These are phyloP conservation scores for Achlya flavicornis DNA, from an alignment of 2,888 invertebrate genomes.

Conservation along the genomic window DNA sequence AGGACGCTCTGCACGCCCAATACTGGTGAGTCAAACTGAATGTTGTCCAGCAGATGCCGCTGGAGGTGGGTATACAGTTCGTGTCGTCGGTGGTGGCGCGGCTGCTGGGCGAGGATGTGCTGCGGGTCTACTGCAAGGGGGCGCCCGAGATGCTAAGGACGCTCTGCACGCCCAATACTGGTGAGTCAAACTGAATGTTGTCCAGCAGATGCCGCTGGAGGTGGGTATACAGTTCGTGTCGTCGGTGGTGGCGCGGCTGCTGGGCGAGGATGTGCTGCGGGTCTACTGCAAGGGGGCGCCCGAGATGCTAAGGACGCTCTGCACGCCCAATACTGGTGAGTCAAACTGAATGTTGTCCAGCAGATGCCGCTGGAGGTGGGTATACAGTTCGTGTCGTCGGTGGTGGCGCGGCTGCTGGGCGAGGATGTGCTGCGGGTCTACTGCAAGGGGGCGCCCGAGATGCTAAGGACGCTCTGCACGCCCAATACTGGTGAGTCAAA, in stretches of 20 bases:
- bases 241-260: slow-evolving; percentile 90
- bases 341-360: background rate
- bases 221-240: slow-evolving; percentile 97
- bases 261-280: slow-evolving; percentile 89
- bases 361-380: too few species aligned
- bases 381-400: slow-evolving; percentile 96
- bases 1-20: too few species aligned
- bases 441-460: slow-evolving; percentile 97
- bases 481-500: too few species aligned
- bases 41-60: slow-evolving; percentile 92
- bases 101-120: slow-evolving; percentile 87
- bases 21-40: slow-evolving; percentile 87
- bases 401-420: slow-evolving; percentile 90
- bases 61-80: too few species aligned
- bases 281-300: slow-evolving; percentile 97
- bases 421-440: slow-evolving; percentile 90
- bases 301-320: slow-evolving; percentile 93
- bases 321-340: slow-evolving; percentile 86
- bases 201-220: slow-evolving; percentile 93
- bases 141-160: slow-evolving; percentile 96
- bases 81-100: slow-evolving; percentile 94
- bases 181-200: slow-evolving; percentile 93
- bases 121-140: slow-evolving; percentile 94
- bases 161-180: slow-evolving; percentile 88
- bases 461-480: too few species aligned